Conservation (phyloP, 2,113 vertebrate species). For the Pelmatolapia mariae region DNA sequence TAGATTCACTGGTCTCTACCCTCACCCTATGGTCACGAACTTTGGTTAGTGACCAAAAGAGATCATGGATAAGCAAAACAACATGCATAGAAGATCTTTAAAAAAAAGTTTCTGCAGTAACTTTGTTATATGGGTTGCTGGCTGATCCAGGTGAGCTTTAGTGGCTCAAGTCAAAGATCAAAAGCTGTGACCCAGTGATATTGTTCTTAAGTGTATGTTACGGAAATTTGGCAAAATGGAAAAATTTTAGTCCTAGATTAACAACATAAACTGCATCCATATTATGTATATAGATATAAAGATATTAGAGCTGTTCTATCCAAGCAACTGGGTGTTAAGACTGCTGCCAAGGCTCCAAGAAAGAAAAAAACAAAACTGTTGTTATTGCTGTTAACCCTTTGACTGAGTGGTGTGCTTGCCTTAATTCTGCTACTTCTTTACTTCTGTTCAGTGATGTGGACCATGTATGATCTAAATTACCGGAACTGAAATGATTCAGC, state of each 20-base stretch:
- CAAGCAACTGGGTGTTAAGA: neutral
- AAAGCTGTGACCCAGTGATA: neutral
- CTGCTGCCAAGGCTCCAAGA: neutral
- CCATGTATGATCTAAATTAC: neutral
- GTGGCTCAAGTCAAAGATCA: neutral
- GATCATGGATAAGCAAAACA: neutral
- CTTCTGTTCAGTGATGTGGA: neutral
- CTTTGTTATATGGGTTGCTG: neutral
- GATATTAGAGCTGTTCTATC: neutral
- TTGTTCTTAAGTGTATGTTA: neutral
- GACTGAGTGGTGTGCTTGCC: neutral
- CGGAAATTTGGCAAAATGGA: neutral
- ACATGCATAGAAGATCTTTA: neutral
- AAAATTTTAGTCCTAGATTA: neutral
- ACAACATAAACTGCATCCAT: neutral
- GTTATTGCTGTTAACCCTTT: neutral
- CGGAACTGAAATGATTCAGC: neutral
- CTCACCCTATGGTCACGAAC: neutral
- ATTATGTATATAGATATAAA: neutral
- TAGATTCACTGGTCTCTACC: neutral
- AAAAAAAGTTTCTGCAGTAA: neutral
- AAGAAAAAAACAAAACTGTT: neutral
- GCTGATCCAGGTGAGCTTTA: neutral
- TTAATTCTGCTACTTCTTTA: neutral
- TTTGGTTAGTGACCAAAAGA: neutral